A percentile compares a stretch with the other conserved stretches of the same genome.
These are phyloP conservation scores for Thamnophis sirtalis DNA, from an alignment of 2,113 vertebrate species.

Conservation along the genomic window DNA sequence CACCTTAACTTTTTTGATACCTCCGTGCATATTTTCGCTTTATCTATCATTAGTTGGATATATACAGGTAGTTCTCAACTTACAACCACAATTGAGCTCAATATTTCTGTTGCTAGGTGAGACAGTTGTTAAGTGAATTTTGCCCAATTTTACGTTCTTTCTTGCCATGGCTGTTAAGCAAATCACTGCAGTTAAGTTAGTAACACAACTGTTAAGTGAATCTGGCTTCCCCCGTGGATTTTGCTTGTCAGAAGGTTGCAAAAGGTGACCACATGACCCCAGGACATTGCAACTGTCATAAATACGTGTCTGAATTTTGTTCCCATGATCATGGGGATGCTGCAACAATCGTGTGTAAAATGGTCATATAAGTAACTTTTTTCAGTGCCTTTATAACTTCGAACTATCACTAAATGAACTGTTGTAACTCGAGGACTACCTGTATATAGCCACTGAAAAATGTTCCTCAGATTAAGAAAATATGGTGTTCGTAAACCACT, in stretches of 20 bases:
- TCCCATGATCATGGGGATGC: not conserved
- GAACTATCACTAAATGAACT: not conserved
- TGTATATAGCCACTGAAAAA: not conserved
- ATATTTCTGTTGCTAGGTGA: not conserved
- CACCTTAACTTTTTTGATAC: not conserved
- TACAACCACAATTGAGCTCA: not conserved
- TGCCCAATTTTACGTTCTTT: not conserved
- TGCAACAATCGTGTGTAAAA: not conserved
- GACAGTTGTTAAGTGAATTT: not conserved
- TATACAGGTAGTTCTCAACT: not conserved
- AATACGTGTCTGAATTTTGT: not conserved
- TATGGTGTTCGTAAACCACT: slow-evolving; percentile 27
- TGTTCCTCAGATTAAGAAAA: slow-evolving; percentile 22
- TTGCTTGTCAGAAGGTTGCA: not conserved
- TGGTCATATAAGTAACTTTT: not conserved
- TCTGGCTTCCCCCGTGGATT: not conserved
- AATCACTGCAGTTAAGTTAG: not conserved
- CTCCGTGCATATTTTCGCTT: not conserved
- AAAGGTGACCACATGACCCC: not conserved
- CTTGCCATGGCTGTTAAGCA: not conserved
- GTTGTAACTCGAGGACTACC: not conserved
- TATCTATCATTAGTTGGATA: not conserved
- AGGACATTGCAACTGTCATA: not conserved
- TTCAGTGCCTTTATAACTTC: not conserved
- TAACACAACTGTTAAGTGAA: not conserved